Evolutionary conservation across 2,888 invertebrate genomes (phyloP).

Genomic region (Plagodis pulveraria): DNA sequence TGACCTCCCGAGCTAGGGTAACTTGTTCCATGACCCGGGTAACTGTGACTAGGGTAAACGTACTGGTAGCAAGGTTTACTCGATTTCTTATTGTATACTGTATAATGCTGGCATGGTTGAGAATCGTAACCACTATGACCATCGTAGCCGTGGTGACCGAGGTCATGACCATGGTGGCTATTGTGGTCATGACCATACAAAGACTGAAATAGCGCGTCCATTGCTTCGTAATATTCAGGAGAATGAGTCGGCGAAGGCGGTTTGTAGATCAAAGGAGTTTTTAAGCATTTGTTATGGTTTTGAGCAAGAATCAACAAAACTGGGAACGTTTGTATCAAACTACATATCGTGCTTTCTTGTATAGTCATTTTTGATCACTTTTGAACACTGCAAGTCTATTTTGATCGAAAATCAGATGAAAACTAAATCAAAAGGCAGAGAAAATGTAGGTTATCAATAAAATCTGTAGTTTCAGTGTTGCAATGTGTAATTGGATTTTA

Average conservation of each 20-base stretch:
- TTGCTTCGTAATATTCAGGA: constrained; percentile 73
- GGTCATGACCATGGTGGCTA: constrained; percentile 28
- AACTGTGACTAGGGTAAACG: constrained; percentile 32
- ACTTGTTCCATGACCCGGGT: constrained; percentile 33
- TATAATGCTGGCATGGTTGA: constrained; percentile 17
- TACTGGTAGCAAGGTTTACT: constrained; percentile 46
- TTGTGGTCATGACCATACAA: constrained; percentile 51
- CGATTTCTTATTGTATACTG: constrained; percentile 16
- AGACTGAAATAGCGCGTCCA: constrained; percentile 66
- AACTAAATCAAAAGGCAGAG: constrained; percentile 34
- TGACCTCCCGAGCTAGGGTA: constrained; percentile 6
- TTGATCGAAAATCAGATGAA: constrained; percentile 11
- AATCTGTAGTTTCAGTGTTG: constrained; percentile 42
- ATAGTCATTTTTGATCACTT: constrained; percentile 59
- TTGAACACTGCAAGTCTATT: constrained; percentile 10
- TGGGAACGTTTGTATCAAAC: constrained; percentile 71
- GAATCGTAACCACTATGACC: constrained; percentile 20
- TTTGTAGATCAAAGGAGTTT: constrained; percentile 70
- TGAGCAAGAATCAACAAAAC: constrained; percentile 73
- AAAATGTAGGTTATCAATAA: constrained; percentile 47
- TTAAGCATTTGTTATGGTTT: constrained; percentile 64
- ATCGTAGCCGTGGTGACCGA: constrained; percentile 15
- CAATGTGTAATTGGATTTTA: constrained; percentile 24
- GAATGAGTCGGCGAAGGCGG: constrained; percentile 71
- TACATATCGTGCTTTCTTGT: constrained; percentile 64